These are phyloP conservation scores for Microcebus murinus DNA, from an alignment of 2,113 vertebrate species.

Conservation along the genomic window DNA sequence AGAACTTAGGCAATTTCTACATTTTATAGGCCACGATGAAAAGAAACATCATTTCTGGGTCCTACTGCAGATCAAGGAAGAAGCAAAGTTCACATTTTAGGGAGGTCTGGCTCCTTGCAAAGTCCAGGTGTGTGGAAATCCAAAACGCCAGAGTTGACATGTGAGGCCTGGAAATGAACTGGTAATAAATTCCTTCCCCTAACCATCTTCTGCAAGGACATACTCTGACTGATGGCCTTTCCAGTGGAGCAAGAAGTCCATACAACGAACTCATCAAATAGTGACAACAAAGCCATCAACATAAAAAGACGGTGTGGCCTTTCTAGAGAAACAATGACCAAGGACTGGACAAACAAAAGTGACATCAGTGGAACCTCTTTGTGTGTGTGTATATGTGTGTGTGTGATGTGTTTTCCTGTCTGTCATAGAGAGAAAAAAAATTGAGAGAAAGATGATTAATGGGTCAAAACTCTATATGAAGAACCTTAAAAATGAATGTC, in stretches of 20 bases:
- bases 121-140: background rate
- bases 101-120: background rate
- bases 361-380: background rate
- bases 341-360: background rate
- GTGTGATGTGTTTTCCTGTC: background rate
- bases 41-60: slow-evolving; percentile 35
- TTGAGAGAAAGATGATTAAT: background rate
- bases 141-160: background rate
- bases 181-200: background rate
- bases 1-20: slow-evolving; percentile 55
- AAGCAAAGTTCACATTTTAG: background rate
- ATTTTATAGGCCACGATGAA: slow-evolving; percentile 58
- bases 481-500: background rate
- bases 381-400: background rate
- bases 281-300: background rate
- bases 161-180: background rate
- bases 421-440: background rate
- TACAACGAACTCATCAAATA: background rate
- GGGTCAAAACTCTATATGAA: background rate
- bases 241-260: background rate
- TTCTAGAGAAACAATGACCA: background rate
- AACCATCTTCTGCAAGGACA: background rate
- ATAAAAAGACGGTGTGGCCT: background rate
- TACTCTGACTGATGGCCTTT: background rate
- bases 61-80: background rate